Conservation (phyloP, 1,140 invertebrate species). For the Archivesica marissinica region DNA sequence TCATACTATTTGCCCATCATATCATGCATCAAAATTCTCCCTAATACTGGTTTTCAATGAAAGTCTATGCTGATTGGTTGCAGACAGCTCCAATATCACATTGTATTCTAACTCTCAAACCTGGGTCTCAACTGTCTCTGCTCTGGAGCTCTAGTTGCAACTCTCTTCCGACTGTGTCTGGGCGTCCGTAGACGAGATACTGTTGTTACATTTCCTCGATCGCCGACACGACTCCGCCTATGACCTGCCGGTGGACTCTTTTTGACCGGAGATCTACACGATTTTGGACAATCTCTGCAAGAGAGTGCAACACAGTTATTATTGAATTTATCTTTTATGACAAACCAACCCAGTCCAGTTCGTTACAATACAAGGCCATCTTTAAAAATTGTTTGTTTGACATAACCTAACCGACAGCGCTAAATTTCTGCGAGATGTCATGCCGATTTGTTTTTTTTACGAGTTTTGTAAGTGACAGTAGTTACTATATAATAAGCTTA, state of each 20-base stretch:
- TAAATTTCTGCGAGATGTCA: neutral
- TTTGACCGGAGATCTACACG: neutral
- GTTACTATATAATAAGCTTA: neutral
- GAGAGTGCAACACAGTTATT: neutral
- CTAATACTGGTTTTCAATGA: neutral
- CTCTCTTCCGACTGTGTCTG: neutral
- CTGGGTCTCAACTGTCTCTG: neutral
- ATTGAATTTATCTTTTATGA: neutral
- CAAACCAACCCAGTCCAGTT: neutral
- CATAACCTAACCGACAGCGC: neutral
- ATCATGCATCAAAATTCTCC: neutral
- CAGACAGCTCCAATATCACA: neutral
- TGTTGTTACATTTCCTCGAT: constrained; percentile 6
- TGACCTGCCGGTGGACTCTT: neutral
- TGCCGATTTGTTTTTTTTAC: neutral
- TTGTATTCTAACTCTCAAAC: neutral
- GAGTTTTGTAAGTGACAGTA: neutral
- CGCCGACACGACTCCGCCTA: neutral
- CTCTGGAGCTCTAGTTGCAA: neutral
- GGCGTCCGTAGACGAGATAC: neutral
- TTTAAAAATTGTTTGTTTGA: neutral
- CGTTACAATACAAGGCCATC: neutral
- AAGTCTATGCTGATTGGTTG: neutral
- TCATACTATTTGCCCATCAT: neutral
- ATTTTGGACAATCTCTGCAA: neutral